These are phyloP conservation scores for Cyclura pinguis DNA, from an alignment of 2,797 vertebrate species.

Conservation along the genomic window DNA sequence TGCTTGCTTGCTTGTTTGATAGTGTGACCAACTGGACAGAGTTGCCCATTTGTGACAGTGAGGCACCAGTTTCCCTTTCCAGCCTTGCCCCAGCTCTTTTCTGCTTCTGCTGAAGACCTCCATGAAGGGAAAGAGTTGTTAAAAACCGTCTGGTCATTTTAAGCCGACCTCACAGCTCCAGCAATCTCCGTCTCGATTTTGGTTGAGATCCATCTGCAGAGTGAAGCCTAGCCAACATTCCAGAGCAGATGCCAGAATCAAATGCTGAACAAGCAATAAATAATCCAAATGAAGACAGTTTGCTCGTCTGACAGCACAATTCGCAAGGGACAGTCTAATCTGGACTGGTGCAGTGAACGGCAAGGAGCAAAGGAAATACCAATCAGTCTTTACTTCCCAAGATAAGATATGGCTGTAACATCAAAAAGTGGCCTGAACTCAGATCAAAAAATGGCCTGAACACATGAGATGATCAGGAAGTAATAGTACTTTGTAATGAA, in stretches of 20 bases:
- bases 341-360: background rate
- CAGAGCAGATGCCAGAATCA: background rate
- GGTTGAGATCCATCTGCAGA: constrained; percentile 1
- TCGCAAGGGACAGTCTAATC: background rate
- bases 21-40: constrained; percentile 44
- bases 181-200: background rate
- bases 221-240: background rate
- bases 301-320: background rate
- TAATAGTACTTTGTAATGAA: background rate
- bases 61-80: background rate
- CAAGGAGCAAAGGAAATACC: background rate
- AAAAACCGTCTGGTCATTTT: background rate
- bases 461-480: background rate
- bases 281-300: constrained; percentile 18
- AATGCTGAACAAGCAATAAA: constrained; percentile 9
- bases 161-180: background rate
- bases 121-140: background rate
- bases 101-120: accelerated
- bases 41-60: constrained; percentile 61
- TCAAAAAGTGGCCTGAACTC: background rate
- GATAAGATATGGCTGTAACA: background rate
- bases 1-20: constrained; percentile 44
- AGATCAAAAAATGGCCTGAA: background rate
- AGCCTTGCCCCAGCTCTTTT: background rate
- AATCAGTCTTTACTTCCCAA: background rate